Conservation (phyloP, 2,797 vertebrate genomes). For the Paramormyrops hopkinsi region DNA sequence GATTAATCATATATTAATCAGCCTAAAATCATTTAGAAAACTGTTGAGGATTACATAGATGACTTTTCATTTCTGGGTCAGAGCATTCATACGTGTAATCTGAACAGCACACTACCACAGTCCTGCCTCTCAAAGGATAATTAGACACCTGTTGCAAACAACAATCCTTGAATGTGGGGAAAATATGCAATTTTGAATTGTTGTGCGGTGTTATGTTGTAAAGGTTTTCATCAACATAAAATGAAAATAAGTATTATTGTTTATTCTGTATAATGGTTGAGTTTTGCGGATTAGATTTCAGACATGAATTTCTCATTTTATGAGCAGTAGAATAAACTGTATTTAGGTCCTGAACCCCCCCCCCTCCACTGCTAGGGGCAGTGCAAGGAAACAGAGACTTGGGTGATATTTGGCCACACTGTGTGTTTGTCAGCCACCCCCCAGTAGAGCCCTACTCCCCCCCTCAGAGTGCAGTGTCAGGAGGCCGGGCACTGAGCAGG, state of each 20-base stretch:
- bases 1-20: background rate
- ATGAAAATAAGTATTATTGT: background rate
- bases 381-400: background rate
- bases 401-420: slow-evolving; percentile 66
- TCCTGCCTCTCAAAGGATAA: background rate
- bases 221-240: background rate
- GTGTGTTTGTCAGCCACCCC: slow-evolving; percentile 39
- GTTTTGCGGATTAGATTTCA: background rate
- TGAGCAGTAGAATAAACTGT: background rate
- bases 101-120: background rate
- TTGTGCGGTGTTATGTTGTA: background rate
- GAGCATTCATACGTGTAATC: background rate
- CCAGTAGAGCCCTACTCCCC: slow-evolving; percentile 35
- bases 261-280: background rate
- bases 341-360: background rate
- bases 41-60: background rate
- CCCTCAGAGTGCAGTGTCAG: slow-evolving; percentile 75
- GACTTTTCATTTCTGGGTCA: background rate
- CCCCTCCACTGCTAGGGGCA: background rate
- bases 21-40: background rate
- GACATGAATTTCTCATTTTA: background rate
- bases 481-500: slow-evolving; percentile 79
- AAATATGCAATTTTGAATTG: background rate
- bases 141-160: background rate
- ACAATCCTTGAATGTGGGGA: background rate